Evolutionary conservation across 92 coral and sea anemone species (phyloP).

Genomic region (Pocillopora meandrina): DNA sequence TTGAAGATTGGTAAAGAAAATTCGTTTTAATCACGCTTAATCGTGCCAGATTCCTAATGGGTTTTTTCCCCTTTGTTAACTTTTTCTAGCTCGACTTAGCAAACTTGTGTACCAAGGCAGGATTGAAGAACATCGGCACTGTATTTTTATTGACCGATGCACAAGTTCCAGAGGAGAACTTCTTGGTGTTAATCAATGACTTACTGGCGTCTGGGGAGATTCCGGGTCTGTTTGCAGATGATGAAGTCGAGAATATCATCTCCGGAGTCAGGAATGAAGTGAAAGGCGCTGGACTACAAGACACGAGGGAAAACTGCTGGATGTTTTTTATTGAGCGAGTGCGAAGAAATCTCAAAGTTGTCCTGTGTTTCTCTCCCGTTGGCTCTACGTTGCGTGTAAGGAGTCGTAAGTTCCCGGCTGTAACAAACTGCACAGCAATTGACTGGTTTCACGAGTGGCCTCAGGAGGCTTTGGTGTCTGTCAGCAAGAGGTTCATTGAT

Average conservation of each 20-base stretch:
- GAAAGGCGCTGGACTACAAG: constrained; percentile 97
- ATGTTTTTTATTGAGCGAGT: constrained; percentile 97
- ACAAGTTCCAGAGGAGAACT: constrained; percentile 95
- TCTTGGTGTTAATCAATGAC: constrained; percentile 97
- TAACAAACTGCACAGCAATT: constrained; percentile 98
- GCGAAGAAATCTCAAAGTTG: constrained; percentile 94
- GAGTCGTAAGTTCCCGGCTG: constrained; percentile 99
- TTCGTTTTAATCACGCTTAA: neutral
- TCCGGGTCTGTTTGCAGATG: constrained; percentile 95
- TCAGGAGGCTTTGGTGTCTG: constrained; percentile 98
- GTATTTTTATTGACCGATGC: constrained; percentile 97
- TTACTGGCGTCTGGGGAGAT: constrained; percentile 98
- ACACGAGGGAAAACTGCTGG: constrained; percentile 99
- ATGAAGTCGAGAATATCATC: constrained; percentile 95
- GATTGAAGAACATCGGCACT: constrained; percentile 96
- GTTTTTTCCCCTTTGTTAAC: neutral
- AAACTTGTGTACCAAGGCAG: constrained; percentile 90
- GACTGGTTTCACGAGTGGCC: constrained; percentile 99
- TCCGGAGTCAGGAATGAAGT: constrained; percentile 94
- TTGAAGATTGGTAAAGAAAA: too few relatives aligned
- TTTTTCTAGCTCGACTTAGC: constrained; percentile 79
- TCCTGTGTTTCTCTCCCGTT: constrained; percentile 99
- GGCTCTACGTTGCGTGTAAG: constrained; percentile 98
- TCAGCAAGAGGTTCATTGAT: constrained; percentile 95
- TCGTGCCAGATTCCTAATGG: neutral